Percentiles rank a stretch among this genome's conserved stretches.
Conservation (phyloP, 2,113 vertebrate genomes). For the Anser brachyrhynchus region DNA sequence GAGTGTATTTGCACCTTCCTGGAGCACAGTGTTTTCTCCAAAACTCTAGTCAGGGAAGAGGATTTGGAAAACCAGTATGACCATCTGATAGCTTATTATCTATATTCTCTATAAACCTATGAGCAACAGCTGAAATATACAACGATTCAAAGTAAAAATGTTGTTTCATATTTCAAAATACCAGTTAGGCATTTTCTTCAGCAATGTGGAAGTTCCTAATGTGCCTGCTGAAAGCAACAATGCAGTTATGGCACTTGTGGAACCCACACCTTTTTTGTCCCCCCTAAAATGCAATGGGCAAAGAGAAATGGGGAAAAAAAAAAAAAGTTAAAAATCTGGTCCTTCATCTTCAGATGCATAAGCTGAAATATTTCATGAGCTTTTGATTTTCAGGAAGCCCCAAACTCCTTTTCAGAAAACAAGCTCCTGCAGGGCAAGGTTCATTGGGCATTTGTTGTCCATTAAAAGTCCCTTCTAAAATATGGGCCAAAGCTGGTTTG, state of each 20-base stretch:
- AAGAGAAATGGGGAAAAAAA: not conserved
- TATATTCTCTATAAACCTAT: not conserved
- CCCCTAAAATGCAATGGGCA: not conserved
- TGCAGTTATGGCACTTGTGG: not conserved
- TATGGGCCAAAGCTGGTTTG: rapidly evolving
- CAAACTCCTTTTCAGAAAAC: not conserved
- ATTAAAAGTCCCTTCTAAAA: not conserved
- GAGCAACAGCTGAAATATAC: not conserved
- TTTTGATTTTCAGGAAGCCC: not conserved
- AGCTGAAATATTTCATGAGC: not conserved
- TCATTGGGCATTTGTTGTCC: not conserved
- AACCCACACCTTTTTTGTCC: not conserved
- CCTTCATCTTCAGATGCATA: not conserved
- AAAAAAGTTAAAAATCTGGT: not conserved
- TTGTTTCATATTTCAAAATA: not conserved
- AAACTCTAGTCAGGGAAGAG: not conserved
- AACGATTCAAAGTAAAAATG: not conserved
- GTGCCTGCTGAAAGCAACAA: not conserved
- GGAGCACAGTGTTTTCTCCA: not conserved
- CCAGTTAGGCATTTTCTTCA: not conserved
- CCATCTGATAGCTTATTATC: not conserved
- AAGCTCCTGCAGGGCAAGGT: not conserved
- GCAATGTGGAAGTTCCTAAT: not conserved
- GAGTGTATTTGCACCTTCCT: not conserved
- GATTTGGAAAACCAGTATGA: not conserved